Evolutionary conservation across 2,888 invertebrate genomes (phyloP), one percentile per base, ranked within the genome.

Genomic region (Sclerodermus sp.): DNA sequence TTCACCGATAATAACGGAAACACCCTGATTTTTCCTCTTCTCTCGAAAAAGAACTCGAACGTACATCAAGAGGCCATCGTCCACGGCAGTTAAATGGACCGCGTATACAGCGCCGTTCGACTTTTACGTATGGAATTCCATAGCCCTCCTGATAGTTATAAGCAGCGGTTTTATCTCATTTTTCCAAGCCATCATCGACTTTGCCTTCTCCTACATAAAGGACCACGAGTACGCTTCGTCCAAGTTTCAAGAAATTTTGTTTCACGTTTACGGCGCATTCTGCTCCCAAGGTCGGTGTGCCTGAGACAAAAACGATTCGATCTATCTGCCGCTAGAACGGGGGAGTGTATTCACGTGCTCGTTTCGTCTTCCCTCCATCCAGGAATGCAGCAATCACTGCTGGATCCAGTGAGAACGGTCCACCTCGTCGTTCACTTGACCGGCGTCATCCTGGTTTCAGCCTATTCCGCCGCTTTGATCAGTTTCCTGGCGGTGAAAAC

Each of bases 381-480:
- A 74, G 75, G 75, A 23, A 67, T 73, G 64, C 42, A 58, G 2
- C 50, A 45, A 2, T 66, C 69, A 1, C 1, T 32, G 8, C 14
- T 66, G 41, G 73, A 76, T 52, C 64, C 77, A 0, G 62, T 76
- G 10, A 55, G 74, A 45, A 55, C 76, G 12, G 67, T 74, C 29
- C 71, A 76, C 14, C 49, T 76, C 4, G 67, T 70, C n/a, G 57
- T 76, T 18, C 71, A 77, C 34, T 46, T 75, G 23, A 70, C 71
- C 0, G 72, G 70, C 0, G 74, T 77, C 1, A 62, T 78, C 5
- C 62, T 78, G 18, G 14, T 77, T 2, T 70, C 77, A 1, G 77
- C 77, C 0, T 77, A 78, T 52, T 78, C 77, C 2, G 77, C 76
- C 0, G 74, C 76, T 6, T 48, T 78, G 0, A 74, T 78, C 15